phyloP scores from a whole-genome alignment of 2,888 invertebrate species.

The Phania funesta region DNA sequence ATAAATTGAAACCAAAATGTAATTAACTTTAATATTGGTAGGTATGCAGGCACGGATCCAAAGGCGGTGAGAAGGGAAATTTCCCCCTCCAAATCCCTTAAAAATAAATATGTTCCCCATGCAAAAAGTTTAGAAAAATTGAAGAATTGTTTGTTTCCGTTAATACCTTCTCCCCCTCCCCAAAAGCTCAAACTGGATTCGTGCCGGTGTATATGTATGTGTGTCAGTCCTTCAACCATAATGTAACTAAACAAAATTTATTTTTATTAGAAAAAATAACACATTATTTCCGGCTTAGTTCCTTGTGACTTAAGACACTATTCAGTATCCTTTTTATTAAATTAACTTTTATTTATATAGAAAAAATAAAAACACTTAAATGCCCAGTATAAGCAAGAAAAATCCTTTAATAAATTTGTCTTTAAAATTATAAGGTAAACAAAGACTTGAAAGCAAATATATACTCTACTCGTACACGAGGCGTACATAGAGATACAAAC shows the following conservation, averaged over 20 bases:
- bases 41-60: too few species aligned
- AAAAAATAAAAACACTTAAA: neutral
- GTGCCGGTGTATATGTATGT: too few species aligned
- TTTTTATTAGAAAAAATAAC: neutral
- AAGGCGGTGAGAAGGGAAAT: too few species aligned
- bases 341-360: conserved; percentile 12
- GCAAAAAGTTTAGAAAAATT: too few species aligned
- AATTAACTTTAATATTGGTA: too few species aligned
- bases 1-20: too few species aligned
- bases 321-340: conserved; percentile 28
- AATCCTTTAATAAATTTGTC: neutral
- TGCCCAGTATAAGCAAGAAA: conserved; percentile 1
- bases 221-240: conserved; percentile 7
- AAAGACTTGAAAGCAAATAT: conserved; percentile 32
- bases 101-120: too few species aligned
- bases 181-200: too few species aligned
- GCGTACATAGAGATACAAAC: too few species aligned
- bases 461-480: neutral
- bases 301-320: conserved; percentile 47
- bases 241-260: conserved; percentile 12
- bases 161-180: too few species aligned
- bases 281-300: conserved; percentile 42
- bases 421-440: conserved; percentile 26
- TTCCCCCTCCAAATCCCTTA: too few species aligned
- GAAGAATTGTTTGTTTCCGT: too few species aligned